These are phyloP conservation scores for Hylaeus anthracinus DNA, from an alignment of 1,140 invertebrate species.

Conservation along the genomic window DNA sequence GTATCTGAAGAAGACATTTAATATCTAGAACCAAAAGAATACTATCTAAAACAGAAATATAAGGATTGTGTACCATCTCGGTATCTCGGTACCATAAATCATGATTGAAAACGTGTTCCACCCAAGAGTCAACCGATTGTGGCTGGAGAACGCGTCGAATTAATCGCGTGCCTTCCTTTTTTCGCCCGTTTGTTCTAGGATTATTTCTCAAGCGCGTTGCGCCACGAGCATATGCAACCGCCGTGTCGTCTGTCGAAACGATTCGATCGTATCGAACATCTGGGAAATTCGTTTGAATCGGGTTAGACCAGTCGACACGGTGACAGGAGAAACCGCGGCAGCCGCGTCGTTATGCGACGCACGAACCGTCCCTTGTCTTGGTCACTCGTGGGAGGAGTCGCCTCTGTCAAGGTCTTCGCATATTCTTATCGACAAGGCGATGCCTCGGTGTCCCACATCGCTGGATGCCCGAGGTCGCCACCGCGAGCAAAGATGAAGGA, in stretches of 20 bases:
- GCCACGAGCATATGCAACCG: background rate
- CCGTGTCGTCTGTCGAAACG: slow-evolving; percentile 19
- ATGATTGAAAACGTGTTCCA: too few species aligned
- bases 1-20: too few species aligned
- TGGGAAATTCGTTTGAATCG: slow-evolving; percentile 48
- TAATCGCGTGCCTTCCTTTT: background rate
- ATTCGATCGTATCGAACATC: slow-evolving; percentile 26
- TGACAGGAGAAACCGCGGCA: background rate
- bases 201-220: slow-evolving; percentile 36
- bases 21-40: too few species aligned
- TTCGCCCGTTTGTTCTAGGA: slow-evolving; percentile 8
- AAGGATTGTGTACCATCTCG: too few species aligned
- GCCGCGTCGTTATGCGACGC: slow-evolving; percentile 12
- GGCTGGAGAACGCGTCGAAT: too few species aligned
- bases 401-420: slow-evolving; percentile 52
- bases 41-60: too few species aligned
- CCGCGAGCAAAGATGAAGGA: slow-evolving; percentile 2
- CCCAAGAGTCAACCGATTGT: too few species aligned
- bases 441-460: slow-evolving; percentile 49
- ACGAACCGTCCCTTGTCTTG: slow-evolving; percentile 26
- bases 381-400: slow-evolving; percentile 45
- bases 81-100: too few species aligned
- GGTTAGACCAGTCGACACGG: background rate
- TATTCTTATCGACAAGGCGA: slow-evolving; percentile 51
- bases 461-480: slow-evolving; percentile 44